phyloP scores from a whole-genome alignment of 2,113 vertebrate species.

The Motacilla alba region DNA sequence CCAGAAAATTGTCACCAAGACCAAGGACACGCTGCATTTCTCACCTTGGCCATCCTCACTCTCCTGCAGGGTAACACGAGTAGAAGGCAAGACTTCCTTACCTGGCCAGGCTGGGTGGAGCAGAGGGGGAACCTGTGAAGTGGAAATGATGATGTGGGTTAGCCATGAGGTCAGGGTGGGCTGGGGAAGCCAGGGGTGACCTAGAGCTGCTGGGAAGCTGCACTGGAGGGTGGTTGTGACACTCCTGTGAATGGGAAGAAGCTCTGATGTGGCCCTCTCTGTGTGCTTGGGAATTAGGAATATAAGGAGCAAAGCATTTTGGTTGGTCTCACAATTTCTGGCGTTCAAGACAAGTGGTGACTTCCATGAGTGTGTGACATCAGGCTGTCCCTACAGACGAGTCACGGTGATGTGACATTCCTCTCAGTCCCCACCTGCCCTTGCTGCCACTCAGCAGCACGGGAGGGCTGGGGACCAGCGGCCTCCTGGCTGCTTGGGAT shows the following conservation, averaged over 20 bases:
- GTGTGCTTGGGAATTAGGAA: neutral
- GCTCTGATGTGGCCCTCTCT: neutral
- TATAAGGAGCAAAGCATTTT: neutral
- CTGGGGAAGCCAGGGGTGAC: neutral
- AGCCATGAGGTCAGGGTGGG: neutral
- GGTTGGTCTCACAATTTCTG: neutral
- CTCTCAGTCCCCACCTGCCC: neutral
- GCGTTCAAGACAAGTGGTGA: neutral
- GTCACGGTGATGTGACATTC: neutral
- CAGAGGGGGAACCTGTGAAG: slow-evolving; percentile 21
- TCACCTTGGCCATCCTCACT: neutral
- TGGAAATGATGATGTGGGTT: neutral
- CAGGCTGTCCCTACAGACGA: neutral
- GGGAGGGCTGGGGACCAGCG: accelerated
- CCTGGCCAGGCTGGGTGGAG: slow-evolving; percentile 5
- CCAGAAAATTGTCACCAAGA: neutral
- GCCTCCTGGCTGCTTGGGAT: neutral
- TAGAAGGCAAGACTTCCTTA: slow-evolving; percentile 28
- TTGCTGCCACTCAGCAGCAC: neutral
- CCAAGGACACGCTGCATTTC: neutral
- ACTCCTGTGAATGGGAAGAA: neutral
- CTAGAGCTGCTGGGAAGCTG: neutral
- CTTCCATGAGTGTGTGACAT: neutral
- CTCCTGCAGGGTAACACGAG: neutral
- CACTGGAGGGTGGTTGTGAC: neutral